Evolutionary conservation across 92 coral and sea anemone genomes (phyloP).

Genomic region (Epizoanthus illoricatus): DNA sequence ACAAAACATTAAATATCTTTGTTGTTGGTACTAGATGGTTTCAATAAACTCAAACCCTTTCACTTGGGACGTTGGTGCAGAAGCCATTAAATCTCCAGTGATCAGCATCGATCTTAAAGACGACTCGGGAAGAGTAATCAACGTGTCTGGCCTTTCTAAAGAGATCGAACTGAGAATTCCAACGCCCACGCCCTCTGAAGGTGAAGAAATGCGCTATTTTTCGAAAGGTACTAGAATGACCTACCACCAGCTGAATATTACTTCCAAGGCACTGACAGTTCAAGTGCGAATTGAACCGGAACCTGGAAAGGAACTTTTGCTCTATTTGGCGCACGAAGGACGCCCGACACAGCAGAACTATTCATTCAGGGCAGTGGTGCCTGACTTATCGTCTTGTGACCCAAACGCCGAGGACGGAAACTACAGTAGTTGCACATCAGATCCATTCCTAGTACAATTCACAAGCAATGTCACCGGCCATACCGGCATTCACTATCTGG

Average conservation of each 20-base stretch:
- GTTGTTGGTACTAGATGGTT: conserved; percentile 56
- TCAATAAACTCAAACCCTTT: conserved; percentile 76
- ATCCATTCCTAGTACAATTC: conserved; percentile 54
- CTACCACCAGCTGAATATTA: conserved; percentile 64
- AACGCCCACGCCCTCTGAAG: conserved; percentile 21
- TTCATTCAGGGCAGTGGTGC: conserved; percentile 62
- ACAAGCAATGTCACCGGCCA: conserved; percentile 58
- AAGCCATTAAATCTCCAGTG: conserved; percentile 67
- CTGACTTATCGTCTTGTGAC: conserved; percentile 71
- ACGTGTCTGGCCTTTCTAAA: conserved; percentile 66
- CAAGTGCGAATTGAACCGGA: conserved; percentile 67
- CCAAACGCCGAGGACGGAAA: conserved; percentile 21
- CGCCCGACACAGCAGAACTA: conserved; percentile 61
- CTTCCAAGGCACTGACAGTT: conserved; percentile 58
- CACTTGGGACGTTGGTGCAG: conserved; percentile 84
- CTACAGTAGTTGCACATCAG: conserved; percentile 54
- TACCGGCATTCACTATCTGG: conserved; percentile 64
- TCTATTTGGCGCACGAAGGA: conserved; percentile 56
- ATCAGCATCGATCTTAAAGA: conserved; percentile 76
- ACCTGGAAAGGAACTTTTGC: conserved; percentile 47
- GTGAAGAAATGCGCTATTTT: conserved; percentile 22
- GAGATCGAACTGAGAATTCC: conserved; percentile 69
- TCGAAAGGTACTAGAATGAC: conserved; percentile 52
- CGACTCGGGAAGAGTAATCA: conserved; percentile 52
- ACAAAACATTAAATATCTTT: not conserved